phyloP scores from a whole-genome alignment of 2,113 vertebrate genomes.

The Silurus asotus region DNA sequence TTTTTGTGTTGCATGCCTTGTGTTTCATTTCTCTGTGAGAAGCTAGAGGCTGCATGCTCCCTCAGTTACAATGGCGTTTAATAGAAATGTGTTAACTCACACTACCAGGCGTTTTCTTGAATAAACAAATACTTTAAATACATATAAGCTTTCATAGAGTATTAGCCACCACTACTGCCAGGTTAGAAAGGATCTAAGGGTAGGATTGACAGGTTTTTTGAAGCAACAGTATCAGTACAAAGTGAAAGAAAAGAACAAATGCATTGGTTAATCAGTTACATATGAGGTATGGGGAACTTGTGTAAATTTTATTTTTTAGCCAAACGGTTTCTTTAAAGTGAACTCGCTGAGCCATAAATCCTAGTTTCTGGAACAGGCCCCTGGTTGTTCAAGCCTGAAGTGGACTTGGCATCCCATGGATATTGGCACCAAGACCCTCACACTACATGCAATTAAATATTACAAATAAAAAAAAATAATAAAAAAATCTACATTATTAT shows the following conservation, averaged over 20 bases:
- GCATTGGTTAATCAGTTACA: neutral
- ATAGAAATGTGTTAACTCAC: neutral
- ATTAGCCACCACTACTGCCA: neutral
- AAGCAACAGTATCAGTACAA: neutral
- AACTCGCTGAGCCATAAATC: neutral
- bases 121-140: neutral
- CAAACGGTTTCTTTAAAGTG: neutral
- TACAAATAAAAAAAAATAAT: neutral
- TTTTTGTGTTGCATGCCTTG: neutral
- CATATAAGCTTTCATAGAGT: neutral
- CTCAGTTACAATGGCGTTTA: too few species aligned
- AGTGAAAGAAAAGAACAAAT: neutral
- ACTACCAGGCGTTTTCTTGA: too few species aligned
- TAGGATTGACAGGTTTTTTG: neutral
- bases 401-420: neutral
- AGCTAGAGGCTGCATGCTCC: too few species aligned
- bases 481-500: neutral
- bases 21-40: too few species aligned
- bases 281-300: neutral
- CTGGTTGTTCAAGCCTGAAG: neutral
- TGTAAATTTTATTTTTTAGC: neutral
- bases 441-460: neutral
- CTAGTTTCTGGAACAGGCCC: neutral
- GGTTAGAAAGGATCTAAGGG: neutral
- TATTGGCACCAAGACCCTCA: neutral